A percentile compares a stretch with the other conserved stretches of the same genome.
Evolutionary conservation across 2,888 invertebrate genomes (phyloP).

Genomic region (Drosophila nr. perissopoda): DNA sequence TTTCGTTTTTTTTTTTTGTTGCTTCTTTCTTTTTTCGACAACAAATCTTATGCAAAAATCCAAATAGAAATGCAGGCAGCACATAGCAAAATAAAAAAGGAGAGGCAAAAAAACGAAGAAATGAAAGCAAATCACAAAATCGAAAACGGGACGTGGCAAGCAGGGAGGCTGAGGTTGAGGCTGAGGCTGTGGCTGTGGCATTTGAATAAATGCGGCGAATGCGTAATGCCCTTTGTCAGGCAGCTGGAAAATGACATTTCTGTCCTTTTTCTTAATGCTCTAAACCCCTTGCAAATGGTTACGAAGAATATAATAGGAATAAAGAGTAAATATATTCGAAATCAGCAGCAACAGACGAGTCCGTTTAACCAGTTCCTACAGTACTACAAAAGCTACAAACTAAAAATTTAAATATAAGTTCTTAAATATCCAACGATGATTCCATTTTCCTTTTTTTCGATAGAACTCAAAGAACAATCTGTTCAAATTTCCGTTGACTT

Average conservation of each 20-base stretch:
- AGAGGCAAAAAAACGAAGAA: neutral
- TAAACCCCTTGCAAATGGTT: neutral
- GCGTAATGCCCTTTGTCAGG: constrained; percentile 35
- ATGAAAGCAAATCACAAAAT: constrained; percentile 32
- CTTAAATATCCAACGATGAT: neutral
- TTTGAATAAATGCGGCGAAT: constrained; percentile 39
- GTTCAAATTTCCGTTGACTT: no score
- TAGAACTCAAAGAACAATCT: neutral
- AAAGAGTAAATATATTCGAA: neutral
- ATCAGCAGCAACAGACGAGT: neutral
- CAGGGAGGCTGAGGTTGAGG: neutral
- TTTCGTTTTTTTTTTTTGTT: constrained; percentile 7
- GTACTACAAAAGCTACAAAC: neutral
- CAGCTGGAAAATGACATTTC: constrained; percentile 8
- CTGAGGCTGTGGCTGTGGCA: constrained; percentile 10
- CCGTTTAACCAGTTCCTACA: neutral
- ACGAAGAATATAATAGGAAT: neutral
- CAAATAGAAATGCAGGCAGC: constrained; percentile 58
- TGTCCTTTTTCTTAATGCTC: neutral
- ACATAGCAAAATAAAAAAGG: constrained; percentile 1
- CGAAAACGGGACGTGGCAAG: constrained; percentile 7
- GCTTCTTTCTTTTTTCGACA: constrained; percentile 19
- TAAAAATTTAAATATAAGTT: neutral
- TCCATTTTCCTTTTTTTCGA: neutral
- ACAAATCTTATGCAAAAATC: constrained; percentile 76